A percentile compares a stretch with the other conserved stretches of the same genome.
phyloP scores from a whole-genome alignment of 2,797 vertebrate species.

The Paguma larvata region DNA sequence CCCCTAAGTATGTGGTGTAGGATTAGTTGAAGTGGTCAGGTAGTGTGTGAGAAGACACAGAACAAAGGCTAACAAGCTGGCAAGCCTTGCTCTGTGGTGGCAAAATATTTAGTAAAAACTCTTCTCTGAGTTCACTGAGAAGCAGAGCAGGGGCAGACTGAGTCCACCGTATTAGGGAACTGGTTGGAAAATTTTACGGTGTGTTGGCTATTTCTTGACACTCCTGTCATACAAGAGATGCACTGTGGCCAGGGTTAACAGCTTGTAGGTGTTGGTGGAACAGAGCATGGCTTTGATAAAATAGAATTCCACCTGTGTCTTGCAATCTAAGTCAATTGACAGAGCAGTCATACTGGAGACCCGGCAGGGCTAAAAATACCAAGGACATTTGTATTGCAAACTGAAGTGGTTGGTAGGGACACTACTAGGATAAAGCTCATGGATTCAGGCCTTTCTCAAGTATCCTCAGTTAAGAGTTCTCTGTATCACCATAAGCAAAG shows the following conservation, averaged over 20 bases:
- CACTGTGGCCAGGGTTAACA: background rate
- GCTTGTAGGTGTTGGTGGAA: background rate
- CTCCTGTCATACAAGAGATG: background rate
- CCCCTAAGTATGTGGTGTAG: background rate
- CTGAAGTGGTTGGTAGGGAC: background rate
- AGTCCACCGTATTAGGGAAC: background rate
- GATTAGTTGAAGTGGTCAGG: background rate
- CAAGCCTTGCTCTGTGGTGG: background rate
- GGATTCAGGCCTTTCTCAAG: background rate
- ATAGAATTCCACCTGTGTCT: background rate
- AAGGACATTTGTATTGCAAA: background rate
- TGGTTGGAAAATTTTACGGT: background rate
- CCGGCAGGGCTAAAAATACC: background rate
- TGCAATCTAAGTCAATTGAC: background rate
- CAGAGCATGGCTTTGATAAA: background rate
- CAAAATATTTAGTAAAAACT: background rate
- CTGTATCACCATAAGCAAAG: background rate
- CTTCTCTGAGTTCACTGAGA: background rate
- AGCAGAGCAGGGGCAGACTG: background rate
- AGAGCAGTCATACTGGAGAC: background rate
- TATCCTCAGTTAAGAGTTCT: background rate
- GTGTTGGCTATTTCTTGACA: background rate
- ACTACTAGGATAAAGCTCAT: background rate
- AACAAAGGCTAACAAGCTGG: background rate
- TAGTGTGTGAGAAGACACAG: background rate